These are phyloP conservation scores for Pyrrhia umbra DNA, from an alignment of 2,888 invertebrate species.

Conservation along the genomic window DNA sequence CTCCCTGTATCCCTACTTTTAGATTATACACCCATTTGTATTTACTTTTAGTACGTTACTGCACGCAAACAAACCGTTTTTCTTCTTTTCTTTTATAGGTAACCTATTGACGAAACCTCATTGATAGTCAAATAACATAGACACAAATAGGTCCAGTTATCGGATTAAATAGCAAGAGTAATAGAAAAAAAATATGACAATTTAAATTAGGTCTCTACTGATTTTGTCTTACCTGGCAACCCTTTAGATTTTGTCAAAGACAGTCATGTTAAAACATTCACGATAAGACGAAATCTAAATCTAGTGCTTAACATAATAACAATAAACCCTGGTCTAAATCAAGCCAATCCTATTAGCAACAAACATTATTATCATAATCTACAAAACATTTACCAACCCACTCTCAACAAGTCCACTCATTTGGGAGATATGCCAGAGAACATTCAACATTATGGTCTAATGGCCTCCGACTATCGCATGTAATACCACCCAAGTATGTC, in stretches of 20 bases:
- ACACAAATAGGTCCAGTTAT: no score
- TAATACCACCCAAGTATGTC: conserved; percentile 33
- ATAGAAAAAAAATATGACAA: no score
- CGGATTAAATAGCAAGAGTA: no score
- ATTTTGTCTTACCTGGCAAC: neutral
- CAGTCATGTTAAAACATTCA: neutral
- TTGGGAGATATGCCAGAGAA: conserved; percentile 41
- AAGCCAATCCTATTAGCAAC: conserved; percentile 13
- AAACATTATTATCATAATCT: conserved; percentile 14
- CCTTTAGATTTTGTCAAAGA: no score
- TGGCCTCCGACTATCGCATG: conserved; percentile 24
- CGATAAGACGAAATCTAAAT: neutral
- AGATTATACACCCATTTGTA: no score
- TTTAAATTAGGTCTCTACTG: no score
- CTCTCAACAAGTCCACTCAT: conserved; percentile 19
- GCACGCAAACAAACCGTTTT: no score
- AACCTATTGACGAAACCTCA: no score
- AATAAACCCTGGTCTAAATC: conserved; percentile 11
- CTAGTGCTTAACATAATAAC: neutral
- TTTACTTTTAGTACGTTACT: no score
- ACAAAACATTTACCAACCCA: conserved; percentile 23
- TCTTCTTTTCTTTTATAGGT: no score
- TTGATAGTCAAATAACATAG: no score
- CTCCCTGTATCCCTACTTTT: no score
- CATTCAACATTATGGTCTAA: conserved; percentile 41